Conservation (phyloP, 2,888 invertebrate species). For the Hirtodrosophila duncani region DNA sequence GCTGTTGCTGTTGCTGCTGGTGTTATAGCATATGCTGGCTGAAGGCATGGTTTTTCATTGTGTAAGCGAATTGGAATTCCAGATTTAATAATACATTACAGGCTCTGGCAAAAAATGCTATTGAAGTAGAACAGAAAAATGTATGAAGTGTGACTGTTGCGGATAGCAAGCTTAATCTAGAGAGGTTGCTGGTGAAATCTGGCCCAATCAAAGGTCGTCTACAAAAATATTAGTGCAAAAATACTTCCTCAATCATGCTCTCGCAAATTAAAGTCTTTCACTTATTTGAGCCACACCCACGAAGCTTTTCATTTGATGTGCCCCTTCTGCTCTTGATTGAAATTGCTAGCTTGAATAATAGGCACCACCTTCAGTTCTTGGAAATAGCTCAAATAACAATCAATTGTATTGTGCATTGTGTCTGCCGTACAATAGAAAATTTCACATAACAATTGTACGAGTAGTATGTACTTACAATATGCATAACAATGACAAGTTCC, state of each 20-base stretch:
- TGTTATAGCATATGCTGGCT: constrained; percentile 52
- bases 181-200: too few species aligned
- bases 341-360: constrained; percentile 64
- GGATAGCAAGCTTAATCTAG: too few species aligned
- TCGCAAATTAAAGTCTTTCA: too few species aligned
- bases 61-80: too few species aligned
- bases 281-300: constrained; percentile 21
- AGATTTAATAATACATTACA: too few species aligned
- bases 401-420: constrained; percentile 45
- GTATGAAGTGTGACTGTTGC: too few species aligned
- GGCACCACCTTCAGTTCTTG: constrained; percentile 58
- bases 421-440: constrained; percentile 37
- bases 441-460: constrained; percentile 69
- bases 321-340: constrained; percentile 39
- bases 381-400: constrained; percentile 59
- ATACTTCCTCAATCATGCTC: constrained; percentile 8
- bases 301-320: neutral
- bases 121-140: too few species aligned
- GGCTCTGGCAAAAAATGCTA: too few species aligned
- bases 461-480: too few species aligned
- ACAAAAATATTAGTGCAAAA: too few species aligned
- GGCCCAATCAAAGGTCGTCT: too few species aligned
- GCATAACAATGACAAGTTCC: constrained; percentile 67
- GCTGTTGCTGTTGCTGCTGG: constrained; percentile 16
- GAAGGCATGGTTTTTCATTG: too few species aligned